phyloP scores from a whole-genome alignment of 2,888 invertebrate species.

The Cephus spinipes region DNA sequence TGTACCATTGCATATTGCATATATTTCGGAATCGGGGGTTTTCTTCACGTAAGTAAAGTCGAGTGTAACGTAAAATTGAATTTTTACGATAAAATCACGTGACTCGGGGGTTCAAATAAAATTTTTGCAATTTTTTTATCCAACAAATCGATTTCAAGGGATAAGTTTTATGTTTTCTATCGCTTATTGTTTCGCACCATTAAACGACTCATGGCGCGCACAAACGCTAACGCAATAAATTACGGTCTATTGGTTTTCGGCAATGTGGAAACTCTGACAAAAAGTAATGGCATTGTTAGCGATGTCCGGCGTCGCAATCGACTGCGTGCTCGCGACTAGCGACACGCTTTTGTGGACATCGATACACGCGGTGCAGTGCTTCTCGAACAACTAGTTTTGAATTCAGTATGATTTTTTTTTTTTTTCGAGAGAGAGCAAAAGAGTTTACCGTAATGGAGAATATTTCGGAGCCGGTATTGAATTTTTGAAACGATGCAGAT shows the following conservation, averaged over 20 bases:
- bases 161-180: neutral
- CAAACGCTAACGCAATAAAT: slow-evolving; percentile 29
- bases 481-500: too few species aligned
- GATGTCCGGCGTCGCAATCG: neutral
- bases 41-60: slow-evolving; percentile 72
- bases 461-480: too few species aligned
- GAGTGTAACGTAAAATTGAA: too few species aligned
- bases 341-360: neutral
- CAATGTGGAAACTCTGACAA: slow-evolving; percentile 1
- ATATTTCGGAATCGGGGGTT: slow-evolving; percentile 76
- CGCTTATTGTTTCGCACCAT: slow-evolving; percentile 27
- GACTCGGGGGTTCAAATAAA: neutral
- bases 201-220: slow-evolving; percentile 25
- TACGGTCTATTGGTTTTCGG: slow-evolving; percentile 31
- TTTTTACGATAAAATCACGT: neutral
- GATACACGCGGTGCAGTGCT: neutral
- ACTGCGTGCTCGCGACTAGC: neutral
- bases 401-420: too few species aligned
- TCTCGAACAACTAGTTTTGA: neutral
- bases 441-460: too few species aligned
- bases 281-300: slow-evolving; percentile 6
- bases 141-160: too few species aligned
- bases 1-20: slow-evolving; percentile 70
- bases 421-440: too few species aligned
- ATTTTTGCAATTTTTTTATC: too few species aligned